Conservation (phyloP, 2,113 vertebrate species). For the Lota lota region DNA sequence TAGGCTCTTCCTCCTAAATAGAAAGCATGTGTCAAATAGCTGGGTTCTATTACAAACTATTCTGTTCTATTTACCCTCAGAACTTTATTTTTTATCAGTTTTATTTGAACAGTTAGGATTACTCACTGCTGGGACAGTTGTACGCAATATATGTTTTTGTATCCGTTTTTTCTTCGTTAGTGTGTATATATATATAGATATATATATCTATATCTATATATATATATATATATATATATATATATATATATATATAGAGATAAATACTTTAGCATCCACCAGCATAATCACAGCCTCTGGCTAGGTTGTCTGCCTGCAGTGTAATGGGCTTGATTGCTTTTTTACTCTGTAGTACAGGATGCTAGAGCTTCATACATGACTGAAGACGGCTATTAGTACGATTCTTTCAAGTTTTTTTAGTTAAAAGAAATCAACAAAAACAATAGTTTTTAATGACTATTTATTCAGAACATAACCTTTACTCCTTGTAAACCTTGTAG, state of each 20-base stretch:
- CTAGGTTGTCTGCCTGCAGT: slow-evolving; percentile 73
- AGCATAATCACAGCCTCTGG: slow-evolving; percentile 77
- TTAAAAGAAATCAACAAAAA: slow-evolving; percentile 17
- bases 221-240: too few species aligned
- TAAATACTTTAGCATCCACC: slow-evolving; percentile 65
- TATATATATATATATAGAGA: slow-evolving; percentile 1
- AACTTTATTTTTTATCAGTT: slow-evolving; percentile 88
- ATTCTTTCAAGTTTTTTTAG: slow-evolving; percentile 56
- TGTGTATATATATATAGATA: too few species aligned
- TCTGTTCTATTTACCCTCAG: slow-evolving; percentile 84
- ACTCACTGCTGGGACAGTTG: slow-evolving; percentile 99
- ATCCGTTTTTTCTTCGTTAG: slow-evolving; percentile 81
- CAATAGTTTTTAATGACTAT: slow-evolving; percentile 45
- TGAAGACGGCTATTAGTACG: slow-evolving; percentile 50
- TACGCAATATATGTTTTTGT: slow-evolving; percentile 84
- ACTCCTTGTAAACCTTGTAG: slow-evolving; percentile 22
- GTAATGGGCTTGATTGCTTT: slow-evolving; percentile 41
- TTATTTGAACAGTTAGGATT: slow-evolving; percentile 79
- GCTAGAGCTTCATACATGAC: slow-evolving; percentile 58
- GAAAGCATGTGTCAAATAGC: slow-evolving; percentile 90
- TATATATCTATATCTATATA: too few species aligned
- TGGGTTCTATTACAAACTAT: slow-evolving; percentile 95
- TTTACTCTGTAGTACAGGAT: slow-evolving; percentile 61
- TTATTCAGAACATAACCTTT: slow-evolving; percentile 49
- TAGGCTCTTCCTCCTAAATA: slow-evolving; percentile 44